These are phyloP conservation scores for Monodelphis domestica DNA, from an alignment of 2,797 vertebrate species.

Conservation along the genomic window DNA sequence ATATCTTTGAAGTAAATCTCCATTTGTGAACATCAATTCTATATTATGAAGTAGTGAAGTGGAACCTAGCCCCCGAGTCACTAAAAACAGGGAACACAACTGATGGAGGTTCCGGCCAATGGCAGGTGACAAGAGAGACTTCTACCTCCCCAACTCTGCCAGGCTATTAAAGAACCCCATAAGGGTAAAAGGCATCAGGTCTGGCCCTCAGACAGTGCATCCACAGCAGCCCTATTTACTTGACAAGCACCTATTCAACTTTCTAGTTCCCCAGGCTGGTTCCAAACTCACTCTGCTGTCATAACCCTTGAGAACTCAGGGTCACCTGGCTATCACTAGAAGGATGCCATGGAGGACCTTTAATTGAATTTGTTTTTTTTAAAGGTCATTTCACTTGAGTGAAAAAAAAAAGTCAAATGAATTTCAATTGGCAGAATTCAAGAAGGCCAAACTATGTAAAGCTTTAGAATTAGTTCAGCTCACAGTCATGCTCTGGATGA, in stretches of 20 bases:
- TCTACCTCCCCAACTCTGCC: too few relatives aligned
- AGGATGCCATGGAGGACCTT: not conserved
- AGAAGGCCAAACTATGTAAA: not conserved
- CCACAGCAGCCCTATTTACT: not conserved
- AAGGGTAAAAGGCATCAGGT: not conserved
- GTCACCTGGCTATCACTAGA: not conserved
- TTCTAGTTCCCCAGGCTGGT: not conserved
- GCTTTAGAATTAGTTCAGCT: slow-evolving; percentile 35
- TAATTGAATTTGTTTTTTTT: not conserved
- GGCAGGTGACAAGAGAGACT: not conserved
- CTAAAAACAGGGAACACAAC: not conserved
- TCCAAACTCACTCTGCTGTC: not conserved
- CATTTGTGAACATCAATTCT: not conserved
- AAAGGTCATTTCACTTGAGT: slow-evolving; percentile 19
- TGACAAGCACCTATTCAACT: not conserved
- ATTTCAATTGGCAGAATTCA: slow-evolving; percentile 41
- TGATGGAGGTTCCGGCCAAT: not conserved
- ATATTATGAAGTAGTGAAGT: not conserved
- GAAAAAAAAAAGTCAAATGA: slow-evolving; percentile 34
- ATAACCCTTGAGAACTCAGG: not conserved
- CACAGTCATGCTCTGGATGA: slow-evolving; percentile 22
- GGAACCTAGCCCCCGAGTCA: not conserved
- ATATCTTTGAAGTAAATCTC: not conserved
- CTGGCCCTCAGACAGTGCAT: not conserved
- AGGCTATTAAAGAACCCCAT: too few relatives aligned